Conservation (phyloP, 1,140 invertebrate genomes). For the Drosophila kepulauana region DNA sequence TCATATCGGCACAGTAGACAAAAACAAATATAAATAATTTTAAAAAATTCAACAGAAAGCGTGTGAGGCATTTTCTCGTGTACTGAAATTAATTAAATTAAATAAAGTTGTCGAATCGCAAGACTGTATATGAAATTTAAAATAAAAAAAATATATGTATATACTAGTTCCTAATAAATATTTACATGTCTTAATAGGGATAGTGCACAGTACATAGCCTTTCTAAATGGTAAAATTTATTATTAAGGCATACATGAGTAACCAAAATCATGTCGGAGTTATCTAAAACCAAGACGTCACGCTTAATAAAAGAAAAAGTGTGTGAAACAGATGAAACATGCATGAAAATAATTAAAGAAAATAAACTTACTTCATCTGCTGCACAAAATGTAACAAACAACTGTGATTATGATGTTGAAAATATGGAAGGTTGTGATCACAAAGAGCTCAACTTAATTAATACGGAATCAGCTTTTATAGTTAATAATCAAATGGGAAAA, state of each 20-base stretch:
- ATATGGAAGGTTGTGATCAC: slow-evolving; percentile 49
- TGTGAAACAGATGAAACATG: slow-evolving; percentile 21
- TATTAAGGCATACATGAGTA: slow-evolving; percentile 1
- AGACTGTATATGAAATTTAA: too few relatives aligned
- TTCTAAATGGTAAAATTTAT: slow-evolving; percentile 9
- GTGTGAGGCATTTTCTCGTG: too few relatives aligned
- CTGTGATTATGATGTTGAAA: slow-evolving; percentile 31
- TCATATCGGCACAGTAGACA: too few relatives aligned
- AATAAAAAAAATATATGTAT: too few relatives aligned
- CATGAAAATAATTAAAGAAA: slow-evolving; percentile 3
- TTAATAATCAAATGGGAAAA: slow-evolving; percentile 38
- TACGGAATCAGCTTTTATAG: slow-evolving; percentile 10
- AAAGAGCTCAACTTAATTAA: slow-evolving; percentile 9
- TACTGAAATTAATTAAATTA: too few relatives aligned
- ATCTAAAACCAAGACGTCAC: not conserved
- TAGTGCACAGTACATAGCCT: too few relatives aligned
- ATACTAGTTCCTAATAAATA: too few relatives aligned
- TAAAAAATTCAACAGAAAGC: too few relatives aligned
- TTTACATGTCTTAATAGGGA: too few relatives aligned
- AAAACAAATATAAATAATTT: too few relatives aligned
- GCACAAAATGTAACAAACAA: slow-evolving; percentile 8
- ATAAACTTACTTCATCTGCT: slow-evolving; percentile 1
- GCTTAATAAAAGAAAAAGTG: not conserved
- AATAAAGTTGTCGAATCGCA: too few relatives aligned
- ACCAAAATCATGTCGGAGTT: slow-evolving; percentile 32